A percentile compares a stretch with the other conserved stretches of the same genome.
phyloP scores from a whole-genome alignment of 2,113 vertebrate genomes.

The Papio anubis region DNA sequence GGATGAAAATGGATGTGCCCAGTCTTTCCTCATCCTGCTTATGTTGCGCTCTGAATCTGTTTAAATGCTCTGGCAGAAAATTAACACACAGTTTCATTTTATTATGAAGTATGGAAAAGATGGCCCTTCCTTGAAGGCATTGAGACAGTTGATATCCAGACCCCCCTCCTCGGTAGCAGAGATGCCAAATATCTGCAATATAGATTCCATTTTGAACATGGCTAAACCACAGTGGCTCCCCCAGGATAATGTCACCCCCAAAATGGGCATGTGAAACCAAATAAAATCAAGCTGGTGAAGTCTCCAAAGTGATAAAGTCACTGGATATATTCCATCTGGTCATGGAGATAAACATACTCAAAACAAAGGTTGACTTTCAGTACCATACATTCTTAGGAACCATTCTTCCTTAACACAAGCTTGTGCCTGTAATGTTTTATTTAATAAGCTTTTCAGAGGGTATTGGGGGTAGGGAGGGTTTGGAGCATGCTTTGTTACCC shows the following conservation, averaged over 20 bases:
- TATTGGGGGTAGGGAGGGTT: background rate
- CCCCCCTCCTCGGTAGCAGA: background rate
- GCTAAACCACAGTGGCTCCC: background rate
- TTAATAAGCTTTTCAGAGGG: background rate
- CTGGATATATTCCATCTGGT: background rate
- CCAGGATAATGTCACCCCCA: background rate
- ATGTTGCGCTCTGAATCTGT: background rate
- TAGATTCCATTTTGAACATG: background rate
- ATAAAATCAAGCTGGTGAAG: background rate
- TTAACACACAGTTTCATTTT: background rate
- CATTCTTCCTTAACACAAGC: background rate
- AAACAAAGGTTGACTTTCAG: background rate
- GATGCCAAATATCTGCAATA: background rate
- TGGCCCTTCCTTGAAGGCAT: background rate
- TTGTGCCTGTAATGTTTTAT: background rate
- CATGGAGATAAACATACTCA: background rate
- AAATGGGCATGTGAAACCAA: background rate
- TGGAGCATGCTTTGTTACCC: background rate
- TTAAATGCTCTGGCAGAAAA: background rate
- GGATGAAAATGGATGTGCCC: background rate
- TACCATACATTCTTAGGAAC: background rate
- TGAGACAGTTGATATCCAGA: background rate
- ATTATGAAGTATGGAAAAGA: background rate
- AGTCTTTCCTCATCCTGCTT: background rate
- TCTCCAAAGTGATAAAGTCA: background rate